A percentile compares a stretch with the other conserved stretches of the same genome.
Conservation (phyloP, 2,888 invertebrate species). For the Lacanobia oleracea region DNA sequence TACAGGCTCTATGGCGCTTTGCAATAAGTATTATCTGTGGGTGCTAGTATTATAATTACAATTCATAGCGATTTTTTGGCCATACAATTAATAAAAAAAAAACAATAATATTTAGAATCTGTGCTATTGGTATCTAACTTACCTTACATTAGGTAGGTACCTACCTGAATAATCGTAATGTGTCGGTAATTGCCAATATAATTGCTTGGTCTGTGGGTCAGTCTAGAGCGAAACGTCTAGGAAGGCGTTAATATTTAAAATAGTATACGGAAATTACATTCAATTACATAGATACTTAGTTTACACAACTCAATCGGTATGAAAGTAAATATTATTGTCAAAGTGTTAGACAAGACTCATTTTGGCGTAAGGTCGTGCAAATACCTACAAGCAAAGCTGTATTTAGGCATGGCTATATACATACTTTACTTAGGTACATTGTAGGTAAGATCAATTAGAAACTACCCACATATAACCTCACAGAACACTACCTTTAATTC, state of each 20-base stretch:
- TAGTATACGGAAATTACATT: constrained; percentile 2
- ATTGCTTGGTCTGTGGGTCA: no score
- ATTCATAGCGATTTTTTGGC: no score
- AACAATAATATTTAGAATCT: no score
- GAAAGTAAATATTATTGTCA: constrained; percentile 13
- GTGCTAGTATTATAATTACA: background rate
- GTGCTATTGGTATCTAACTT: background rate
- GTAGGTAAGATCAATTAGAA: background rate
- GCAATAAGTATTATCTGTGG: background rate
- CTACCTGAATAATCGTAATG: no score
- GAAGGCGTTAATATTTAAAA: constrained; percentile 11
- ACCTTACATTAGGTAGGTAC: no score
- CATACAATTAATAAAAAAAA: no score
- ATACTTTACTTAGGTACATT: no score
- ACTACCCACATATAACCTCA: background rate
- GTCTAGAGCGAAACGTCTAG: background rate
- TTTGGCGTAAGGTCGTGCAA: constrained; percentile 12
- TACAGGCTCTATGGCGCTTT: constrained; percentile 24
- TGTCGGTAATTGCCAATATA: no score
- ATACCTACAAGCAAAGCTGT: background rate
- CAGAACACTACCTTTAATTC: no score
- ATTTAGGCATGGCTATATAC: background rate
- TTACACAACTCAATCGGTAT: background rate
- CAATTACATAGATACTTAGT: constrained; percentile 14
- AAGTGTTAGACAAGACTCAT: background rate